phyloP scores from a whole-genome alignment of 2,797 vertebrate genomes.

The Pseudomugil tenellus region DNA sequence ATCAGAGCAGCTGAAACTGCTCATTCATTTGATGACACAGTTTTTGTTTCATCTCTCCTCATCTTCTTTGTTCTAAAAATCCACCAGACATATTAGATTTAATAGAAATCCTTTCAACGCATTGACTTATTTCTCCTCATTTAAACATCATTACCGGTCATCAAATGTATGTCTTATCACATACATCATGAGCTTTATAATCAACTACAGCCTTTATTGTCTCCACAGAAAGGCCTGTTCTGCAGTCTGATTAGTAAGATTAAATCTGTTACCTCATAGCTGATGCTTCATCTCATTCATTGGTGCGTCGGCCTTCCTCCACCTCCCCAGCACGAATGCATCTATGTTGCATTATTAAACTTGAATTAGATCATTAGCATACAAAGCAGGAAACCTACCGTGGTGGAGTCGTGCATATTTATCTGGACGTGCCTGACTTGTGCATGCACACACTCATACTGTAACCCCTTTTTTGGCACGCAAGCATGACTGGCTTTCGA shows the following conservation, averaged over 20 bases:
- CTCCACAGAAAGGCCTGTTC: constrained; percentile 30
- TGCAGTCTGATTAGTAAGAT: constrained; percentile 55
- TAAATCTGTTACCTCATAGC: constrained; percentile 55
- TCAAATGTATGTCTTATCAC: constrained; percentile 8
- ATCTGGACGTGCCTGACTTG: constrained; percentile 65
- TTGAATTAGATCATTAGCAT: constrained; percentile 81
- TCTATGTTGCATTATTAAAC: constrained; percentile 77
- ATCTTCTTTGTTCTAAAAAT: background rate
- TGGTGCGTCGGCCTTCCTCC: constrained; percentile 36
- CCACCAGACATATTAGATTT: background rate
- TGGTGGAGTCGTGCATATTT: constrained; percentile 78
- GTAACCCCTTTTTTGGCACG: constrained; percentile 54
- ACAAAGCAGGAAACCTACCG: constrained; percentile 77
- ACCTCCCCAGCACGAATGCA: constrained; percentile 48
- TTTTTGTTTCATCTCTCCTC: background rate
- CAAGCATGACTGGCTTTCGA: constrained; percentile 44
- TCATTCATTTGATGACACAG: too few relatives aligned
- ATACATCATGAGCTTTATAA: constrained; percentile 22
- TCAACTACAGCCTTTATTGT: constrained; percentile 16
- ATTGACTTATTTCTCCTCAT: background rate
- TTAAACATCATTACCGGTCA: background rate
- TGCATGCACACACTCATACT: constrained; percentile 52
- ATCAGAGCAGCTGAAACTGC: too few relatives aligned
- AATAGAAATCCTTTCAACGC: background rate
- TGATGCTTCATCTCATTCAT: constrained; percentile 40